Percentiles rank a stretch among this genome's conserved stretches.
Conservation (phyloP, 2,113 vertebrate genomes). For the Python bivittatus region DNA sequence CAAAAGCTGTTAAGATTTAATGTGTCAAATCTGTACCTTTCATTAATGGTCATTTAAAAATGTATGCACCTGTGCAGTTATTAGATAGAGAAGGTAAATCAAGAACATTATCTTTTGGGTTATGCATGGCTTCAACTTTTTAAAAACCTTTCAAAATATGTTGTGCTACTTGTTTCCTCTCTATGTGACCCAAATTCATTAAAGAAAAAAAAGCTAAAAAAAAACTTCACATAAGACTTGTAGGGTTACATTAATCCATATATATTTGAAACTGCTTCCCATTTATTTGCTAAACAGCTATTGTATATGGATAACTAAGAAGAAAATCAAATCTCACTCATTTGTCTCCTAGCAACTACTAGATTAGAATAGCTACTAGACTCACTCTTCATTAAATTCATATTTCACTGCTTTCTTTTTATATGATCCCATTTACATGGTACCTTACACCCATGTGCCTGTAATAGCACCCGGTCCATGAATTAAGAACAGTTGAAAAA, state of each 20-base stretch:
- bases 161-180: background rate
- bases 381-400: background rate
- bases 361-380: background rate
- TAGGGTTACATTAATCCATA: background rate
- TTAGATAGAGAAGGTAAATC: constrained; percentile 1
- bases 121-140: background rate
- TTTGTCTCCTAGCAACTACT: background rate
- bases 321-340: background rate
- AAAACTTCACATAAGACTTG: background rate
- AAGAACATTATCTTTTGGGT: constrained; percentile 14
- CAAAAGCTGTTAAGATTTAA: constrained; percentile 60
- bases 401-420: background rate
- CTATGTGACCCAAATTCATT: background rate
- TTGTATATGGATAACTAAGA: background rate
- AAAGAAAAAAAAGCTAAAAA: background rate
- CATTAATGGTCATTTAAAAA: constrained; percentile 29
- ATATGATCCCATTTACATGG: background rate
- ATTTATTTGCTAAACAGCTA: background rate
- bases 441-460: background rate
- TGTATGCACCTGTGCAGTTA: constrained; percentile 31
- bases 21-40: constrained; percentile 52
- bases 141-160: background rate
- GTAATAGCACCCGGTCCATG: background rate
- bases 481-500: background rate
- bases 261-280: background rate